Base-by-base conservation (phyloP, 2,797 vertebrate species). In the Mionectes olivaceus region DNA sequence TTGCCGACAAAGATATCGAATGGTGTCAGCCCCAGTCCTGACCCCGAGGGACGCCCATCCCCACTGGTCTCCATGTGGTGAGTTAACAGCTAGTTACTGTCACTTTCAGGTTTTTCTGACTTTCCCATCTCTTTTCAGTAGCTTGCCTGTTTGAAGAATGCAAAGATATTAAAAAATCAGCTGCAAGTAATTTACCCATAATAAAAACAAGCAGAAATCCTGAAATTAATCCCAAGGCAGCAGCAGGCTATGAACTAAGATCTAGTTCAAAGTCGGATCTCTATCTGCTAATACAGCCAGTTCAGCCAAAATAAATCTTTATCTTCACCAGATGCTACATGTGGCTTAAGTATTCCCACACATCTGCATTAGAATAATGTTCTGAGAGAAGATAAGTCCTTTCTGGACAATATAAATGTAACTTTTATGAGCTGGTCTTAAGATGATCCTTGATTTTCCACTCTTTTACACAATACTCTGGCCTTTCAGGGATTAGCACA, bases 221-320 rank as follows among this genome's bases (percentile, higher is more conserved):
- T 96, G 94, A 96, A 96, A 94, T 95, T 91, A 96, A 96, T 97
- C 94, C 94, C 94, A 89, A 93, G 83, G 91, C 67, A 94, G 82
- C 91, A 93, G 84, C 82, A 94, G 91, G 87, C 84, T 96, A 92
- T 78, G 91, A 95, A 96, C 89, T 96, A 80, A 96, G 89, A 96
- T 90, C 82, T 95, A 92, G 94, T 96, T 96, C 96, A 97, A 97
- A 97, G 95, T 41, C 0, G 11, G 76, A 83, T 94, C 47, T 86
- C 87, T 96, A 91, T 96, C 92, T 95, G 89, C 47, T 94, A 89
- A 94, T 88, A 89, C 61, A 65, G 23, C 33, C 44, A 76, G 82
- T 85, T 92, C 79, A 91, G 94, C 94, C 96, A 97, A 97, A 97
- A 92, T 83, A 97, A 96, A 96, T 91, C 82, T 96, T 96, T 97